Conservation (phyloP, 2,113 vertebrate genomes). For the Oenanthe melanoleuca region DNA sequence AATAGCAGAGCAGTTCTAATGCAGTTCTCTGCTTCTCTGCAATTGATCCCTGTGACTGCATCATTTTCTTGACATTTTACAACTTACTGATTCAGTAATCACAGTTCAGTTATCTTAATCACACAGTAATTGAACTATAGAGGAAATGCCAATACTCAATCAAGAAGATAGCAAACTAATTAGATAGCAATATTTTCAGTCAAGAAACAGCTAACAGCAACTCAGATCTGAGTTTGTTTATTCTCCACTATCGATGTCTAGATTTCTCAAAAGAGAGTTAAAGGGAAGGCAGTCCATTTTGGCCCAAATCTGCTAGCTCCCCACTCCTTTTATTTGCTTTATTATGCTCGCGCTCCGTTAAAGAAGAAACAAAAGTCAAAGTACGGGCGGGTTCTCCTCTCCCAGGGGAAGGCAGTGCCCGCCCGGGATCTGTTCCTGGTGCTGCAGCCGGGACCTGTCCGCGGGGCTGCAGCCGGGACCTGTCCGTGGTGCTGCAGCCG, state of each 20-base stretch:
- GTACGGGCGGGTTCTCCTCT: accelerated
- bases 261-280: background rate
- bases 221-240: background rate
- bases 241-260: background rate
- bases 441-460: too few relatives aligned
- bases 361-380: background rate
- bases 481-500: too few relatives aligned
- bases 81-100: background rate
- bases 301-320: background rate
- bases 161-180: background rate
- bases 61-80: background rate
- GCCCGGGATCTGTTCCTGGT: too few relatives aligned
- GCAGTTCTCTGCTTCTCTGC: background rate
- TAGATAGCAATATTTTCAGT: background rate
- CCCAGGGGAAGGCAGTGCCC: background rate
- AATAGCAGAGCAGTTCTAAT: background rate
- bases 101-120: background rate
- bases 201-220: background rate
- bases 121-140: background rate
- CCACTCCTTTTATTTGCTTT: background rate
- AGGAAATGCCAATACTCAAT: background rate
- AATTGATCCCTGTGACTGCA: background rate
- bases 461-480: too few relatives aligned
- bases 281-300: background rate
- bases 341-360: accelerated